Percentiles rank a stretch among this genome's conserved stretches.
Conservation (phyloP, 2,797 vertebrate genomes). For the Petrocephalus schoutedeni region DNA sequence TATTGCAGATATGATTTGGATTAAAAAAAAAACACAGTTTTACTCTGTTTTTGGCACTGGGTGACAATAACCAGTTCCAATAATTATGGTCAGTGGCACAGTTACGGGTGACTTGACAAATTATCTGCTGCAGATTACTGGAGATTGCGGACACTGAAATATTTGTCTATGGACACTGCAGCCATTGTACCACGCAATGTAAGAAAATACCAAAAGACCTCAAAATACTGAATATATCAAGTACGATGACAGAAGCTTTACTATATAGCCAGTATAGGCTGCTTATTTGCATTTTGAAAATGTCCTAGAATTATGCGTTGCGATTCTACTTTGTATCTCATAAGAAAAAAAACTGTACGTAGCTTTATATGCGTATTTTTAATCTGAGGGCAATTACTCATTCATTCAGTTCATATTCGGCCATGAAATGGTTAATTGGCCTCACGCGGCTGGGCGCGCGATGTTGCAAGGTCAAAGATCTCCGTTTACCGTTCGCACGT, state of each 20-base stretch:
- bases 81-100: conserved; percentile 5
- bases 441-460: conserved; percentile 37
- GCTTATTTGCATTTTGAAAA: background rate
- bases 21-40: background rate
- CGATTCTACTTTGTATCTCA: background rate
- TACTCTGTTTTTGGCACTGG: background rate
- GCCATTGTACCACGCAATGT: background rate
- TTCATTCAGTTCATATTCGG: background rate
- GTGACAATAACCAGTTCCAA: background rate
- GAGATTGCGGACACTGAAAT: conserved; percentile 9
- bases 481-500: conserved; percentile 58
- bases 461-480: conserved; percentile 69
- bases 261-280: background rate
- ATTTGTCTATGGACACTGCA: conserved; percentile 2
- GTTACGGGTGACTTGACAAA: background rate
- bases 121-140: background rate
- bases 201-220: background rate
- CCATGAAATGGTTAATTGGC: conserved; percentile 41
- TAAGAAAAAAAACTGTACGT: background rate
- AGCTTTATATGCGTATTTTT: background rate
- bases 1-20: background rate
- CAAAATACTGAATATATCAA: conserved; percentile 2
- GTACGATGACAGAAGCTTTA: background rate
- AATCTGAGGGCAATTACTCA: background rate
- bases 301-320: background rate